A percentile compares a stretch with the other conserved stretches of the same genome.
Conservation (phyloP, 2,888 invertebrate genomes). For the Incurvaria masculella region DNA sequence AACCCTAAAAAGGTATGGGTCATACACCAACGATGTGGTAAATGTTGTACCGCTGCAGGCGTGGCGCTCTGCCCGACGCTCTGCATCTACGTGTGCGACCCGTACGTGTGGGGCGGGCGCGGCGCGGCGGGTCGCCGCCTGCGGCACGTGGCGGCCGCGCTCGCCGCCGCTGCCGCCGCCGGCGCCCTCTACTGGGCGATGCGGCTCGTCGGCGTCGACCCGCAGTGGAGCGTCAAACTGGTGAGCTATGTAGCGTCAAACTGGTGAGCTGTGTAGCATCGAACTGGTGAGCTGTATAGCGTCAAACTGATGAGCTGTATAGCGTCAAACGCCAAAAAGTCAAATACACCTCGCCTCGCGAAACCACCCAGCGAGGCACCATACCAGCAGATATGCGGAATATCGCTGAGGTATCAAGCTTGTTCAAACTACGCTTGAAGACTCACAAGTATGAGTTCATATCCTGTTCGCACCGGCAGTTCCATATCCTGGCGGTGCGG, state of each 20-base stretch:
- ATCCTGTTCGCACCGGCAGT: too few species aligned
- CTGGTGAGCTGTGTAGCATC: slow-evolving; percentile 59
- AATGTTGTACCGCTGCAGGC: slow-evolving; percentile 24
- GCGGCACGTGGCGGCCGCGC: slow-evolving; percentile 22
- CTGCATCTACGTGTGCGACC: slow-evolving; percentile 40
- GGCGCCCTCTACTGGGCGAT: slow-evolving; percentile 32
- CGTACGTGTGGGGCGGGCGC: slow-evolving; percentile 35
- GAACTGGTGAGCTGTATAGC: slow-evolving; percentile 58
- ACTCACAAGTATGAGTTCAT: neutral
- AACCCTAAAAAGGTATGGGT: too few species aligned
- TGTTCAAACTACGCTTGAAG: too few species aligned
- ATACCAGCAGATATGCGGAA: too few species aligned
- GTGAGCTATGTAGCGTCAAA: slow-evolving; percentile 58
- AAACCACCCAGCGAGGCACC: too few species aligned
- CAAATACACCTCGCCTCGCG: too few species aligned
- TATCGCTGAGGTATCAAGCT: too few species aligned
- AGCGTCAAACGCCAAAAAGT: slow-evolving; percentile 1
- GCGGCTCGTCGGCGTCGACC: slow-evolving; percentile 49
- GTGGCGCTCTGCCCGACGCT: slow-evolving; percentile 34
- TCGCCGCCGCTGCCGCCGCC: slow-evolving; percentile 18
- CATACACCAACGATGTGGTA: too few species aligned
- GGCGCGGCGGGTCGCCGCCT: slow-evolving; percentile 9
- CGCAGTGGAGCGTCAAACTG: slow-evolving; percentile 63
- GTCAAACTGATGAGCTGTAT: slow-evolving; percentile 49
- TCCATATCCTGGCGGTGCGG: too few species aligned